Percentiles rank a stretch among this genome's conserved stretches.
Evolutionary conservation across 1,140 invertebrate species (phyloP).

Genomic region (Lepidurus arcticus): DNA sequence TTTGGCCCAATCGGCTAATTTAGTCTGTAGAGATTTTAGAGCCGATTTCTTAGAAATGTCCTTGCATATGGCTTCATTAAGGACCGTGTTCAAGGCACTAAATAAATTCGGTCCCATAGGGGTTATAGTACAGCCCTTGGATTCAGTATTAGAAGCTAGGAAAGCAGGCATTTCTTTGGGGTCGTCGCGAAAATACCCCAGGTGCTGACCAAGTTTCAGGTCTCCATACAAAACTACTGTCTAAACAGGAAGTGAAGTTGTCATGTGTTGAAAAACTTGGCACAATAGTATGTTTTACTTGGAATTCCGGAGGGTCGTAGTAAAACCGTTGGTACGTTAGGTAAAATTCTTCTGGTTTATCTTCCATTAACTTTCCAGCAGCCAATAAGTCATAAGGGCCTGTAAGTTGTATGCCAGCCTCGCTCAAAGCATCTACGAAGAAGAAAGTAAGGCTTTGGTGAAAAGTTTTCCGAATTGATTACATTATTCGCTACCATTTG

Average conservation of each 20-base stretch:
- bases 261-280: background rate
- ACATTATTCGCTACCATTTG: constrained; percentile 45
- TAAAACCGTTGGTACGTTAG: constrained; percentile 82
- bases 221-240: constrained; percentile 56
- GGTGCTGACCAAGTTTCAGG: constrained; percentile 64
- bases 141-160: constrained; percentile 65
- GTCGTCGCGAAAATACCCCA: constrained; percentile 84
- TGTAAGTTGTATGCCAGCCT: constrained; percentile 62
- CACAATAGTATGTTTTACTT: constrained; percentile 51
- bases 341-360: constrained; percentile 53
- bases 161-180: constrained; percentile 66
- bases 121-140: constrained; percentile 60
- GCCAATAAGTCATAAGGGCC: constrained; percentile 80
- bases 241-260: background rate
- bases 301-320: constrained; percentile 91
- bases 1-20: constrained; percentile 59
- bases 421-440: constrained; percentile 54
- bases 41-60: constrained; percentile 61
- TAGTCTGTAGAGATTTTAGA: constrained; percentile 54
- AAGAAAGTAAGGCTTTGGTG: constrained; percentile 36
- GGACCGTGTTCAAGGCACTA: constrained; percentile 67
- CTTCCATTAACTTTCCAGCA: constrained; percentile 55
- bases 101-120: constrained; percentile 77
- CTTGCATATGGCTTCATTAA: constrained; percentile 47
- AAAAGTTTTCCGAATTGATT: constrained; percentile 33